Percentiles rank a stretch among this genome's conserved stretches.
These are phyloP conservation scores for Palloptera scutellata DNA, from an alignment of 2,888 invertebrate genomes.

Conservation along the genomic window DNA sequence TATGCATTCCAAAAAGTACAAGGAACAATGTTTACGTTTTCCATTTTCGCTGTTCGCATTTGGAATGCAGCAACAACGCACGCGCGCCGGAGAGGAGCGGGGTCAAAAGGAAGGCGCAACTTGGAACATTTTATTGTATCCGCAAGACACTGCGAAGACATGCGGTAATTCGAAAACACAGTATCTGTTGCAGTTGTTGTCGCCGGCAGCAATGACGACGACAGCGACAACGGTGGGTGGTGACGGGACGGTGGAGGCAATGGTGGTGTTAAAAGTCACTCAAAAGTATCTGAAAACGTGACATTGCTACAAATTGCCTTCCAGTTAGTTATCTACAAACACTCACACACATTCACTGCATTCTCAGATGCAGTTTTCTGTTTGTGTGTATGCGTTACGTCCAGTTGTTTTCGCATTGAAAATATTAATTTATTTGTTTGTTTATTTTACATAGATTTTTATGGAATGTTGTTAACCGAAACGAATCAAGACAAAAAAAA, in stretches of 20 bases:
- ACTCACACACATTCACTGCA: not conserved
- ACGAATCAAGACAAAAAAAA: not conserved
- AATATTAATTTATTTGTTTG: slow-evolving; percentile 5
- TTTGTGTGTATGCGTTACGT: not conserved
- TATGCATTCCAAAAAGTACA: too few species aligned
- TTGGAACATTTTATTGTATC: too few species aligned
- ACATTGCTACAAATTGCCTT: not conserved
- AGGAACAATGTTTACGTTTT: too few species aligned
- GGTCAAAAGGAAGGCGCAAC: too few species aligned
- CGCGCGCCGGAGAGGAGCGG: too few species aligned
- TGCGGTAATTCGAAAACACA: too few species aligned
- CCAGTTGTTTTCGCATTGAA: not conserved
- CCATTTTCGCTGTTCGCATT: too few species aligned
- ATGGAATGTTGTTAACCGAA: not conserved
- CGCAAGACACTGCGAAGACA: too few species aligned
- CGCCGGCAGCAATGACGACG: not conserved
- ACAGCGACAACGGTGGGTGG: not conserved
- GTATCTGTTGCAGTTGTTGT: not conserved
- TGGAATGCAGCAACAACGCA: too few species aligned
- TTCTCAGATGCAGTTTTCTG: not conserved
- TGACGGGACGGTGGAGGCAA: not conserved
- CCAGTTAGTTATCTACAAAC: not conserved
- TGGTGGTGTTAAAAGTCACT: slow-evolving; percentile 3
- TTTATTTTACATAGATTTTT: not conserved
- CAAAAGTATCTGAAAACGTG: not conserved